Evolutionary conservation across 2,888 invertebrate genomes (phyloP).

Genomic region (Dorcus parallelipipedus): DNA sequence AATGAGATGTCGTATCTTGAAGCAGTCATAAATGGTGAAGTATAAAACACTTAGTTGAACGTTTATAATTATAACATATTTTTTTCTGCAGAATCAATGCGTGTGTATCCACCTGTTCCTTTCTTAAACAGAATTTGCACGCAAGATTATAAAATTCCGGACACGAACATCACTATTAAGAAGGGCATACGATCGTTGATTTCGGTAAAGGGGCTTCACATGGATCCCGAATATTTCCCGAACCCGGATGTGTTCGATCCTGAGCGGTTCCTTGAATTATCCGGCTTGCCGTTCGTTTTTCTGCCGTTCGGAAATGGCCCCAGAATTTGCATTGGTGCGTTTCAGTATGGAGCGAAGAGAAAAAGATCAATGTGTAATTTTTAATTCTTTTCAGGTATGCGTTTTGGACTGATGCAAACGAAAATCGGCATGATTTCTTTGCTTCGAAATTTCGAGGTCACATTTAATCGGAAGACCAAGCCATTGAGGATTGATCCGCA

Average conservation of each 20-base stretch:
- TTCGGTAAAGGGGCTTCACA: slow-evolving; percentile 1
- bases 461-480: too few species aligned
- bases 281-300: slow-evolving; percentile 27
- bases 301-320: slow-evolving; percentile 33
- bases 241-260: slow-evolving; percentile 40
- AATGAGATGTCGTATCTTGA: slow-evolving; percentile 49
- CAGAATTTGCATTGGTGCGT: slow-evolving; percentile 14
- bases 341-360: too few species aligned
- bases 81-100: slow-evolving; percentile 12
- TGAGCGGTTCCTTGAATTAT: slow-evolving; percentile 35
- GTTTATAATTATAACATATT: background rate
- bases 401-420: too few species aligned
- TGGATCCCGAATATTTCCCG: slow-evolving; percentile 28
- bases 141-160: slow-evolving; percentile 16
- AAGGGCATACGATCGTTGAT: slow-evolving; percentile 2
- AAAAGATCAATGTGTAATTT: too few species aligned
- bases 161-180: slow-evolving; percentile 6
- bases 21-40: slow-evolving; percentile 36
- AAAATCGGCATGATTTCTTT: too few species aligned
- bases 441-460: too few species aligned
- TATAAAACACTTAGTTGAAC: background rate
- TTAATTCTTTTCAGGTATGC: too few species aligned
- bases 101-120: slow-evolving; percentile 13
- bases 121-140: slow-evolving; percentile 11
- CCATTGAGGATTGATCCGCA: too few species aligned